phyloP scores from a whole-genome alignment of 2,888 invertebrate species.

The Drosophila paranaensis region DNA sequence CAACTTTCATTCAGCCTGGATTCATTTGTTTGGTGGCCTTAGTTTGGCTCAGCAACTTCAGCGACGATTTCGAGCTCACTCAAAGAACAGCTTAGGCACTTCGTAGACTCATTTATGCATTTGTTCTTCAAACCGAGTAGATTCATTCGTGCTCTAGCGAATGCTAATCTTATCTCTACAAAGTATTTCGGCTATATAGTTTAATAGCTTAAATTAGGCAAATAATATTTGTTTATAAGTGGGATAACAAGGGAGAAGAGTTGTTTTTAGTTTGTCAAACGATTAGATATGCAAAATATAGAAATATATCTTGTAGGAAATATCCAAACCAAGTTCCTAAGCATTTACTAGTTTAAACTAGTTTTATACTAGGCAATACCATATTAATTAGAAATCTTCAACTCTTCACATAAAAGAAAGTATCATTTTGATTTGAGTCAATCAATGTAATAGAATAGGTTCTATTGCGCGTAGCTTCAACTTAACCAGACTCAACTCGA shows the following conservation, averaged over 20 bases:
- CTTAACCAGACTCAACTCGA: neutral
- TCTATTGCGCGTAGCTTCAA: neutral
- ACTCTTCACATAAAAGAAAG: neutral
- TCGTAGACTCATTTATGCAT: neutral
- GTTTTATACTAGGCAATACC: too few relatives aligned
- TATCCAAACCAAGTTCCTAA: neutral
- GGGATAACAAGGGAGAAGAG: neutral
- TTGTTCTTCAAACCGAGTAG: neutral
- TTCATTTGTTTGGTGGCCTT: slow-evolving; percentile 1
- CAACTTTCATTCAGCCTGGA: slow-evolving; percentile 19
- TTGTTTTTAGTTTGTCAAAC: neutral
- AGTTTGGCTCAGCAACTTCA: neutral
- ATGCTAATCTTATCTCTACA: slow-evolving; percentile 1
- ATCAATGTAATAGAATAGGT: neutral
- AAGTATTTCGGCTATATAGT: neutral
- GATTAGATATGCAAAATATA: neutral
- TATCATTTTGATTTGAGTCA: neutral
- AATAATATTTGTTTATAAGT: neutral
- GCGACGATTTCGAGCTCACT: neutral
- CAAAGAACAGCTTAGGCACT: neutral
- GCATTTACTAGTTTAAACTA: too few relatives aligned
- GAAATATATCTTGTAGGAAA: neutral
- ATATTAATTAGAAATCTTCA: too few relatives aligned
- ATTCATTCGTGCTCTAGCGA: neutral
- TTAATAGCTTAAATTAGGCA: neutral